These are phyloP conservation scores for Beris morrisii DNA, from an alignment of 2,888 invertebrate genomes.

Conservation along the genomic window DNA sequence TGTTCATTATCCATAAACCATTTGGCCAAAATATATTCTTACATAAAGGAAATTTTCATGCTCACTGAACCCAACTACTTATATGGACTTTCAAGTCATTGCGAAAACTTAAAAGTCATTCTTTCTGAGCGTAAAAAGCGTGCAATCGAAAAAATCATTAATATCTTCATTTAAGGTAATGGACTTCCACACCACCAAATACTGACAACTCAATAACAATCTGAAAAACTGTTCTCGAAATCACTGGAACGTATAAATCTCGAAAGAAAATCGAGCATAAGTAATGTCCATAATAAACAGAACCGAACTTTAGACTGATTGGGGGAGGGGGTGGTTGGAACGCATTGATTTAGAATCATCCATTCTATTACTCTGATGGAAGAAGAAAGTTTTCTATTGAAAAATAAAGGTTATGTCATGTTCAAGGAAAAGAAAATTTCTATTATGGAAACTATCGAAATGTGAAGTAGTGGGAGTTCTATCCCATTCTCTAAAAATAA, in stretches of 20 bases:
- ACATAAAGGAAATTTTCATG: slow-evolving; percentile 7
- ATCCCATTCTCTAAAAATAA: neutral
- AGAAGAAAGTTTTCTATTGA: slow-evolving; percentile 28
- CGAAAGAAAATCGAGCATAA: slow-evolving; percentile 35
- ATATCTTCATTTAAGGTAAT: slow-evolving; percentile 27
- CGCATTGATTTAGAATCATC: neutral
- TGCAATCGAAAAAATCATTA: slow-evolving; percentile 22
- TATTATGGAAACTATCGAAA: neutral
- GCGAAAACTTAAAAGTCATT: slow-evolving; percentile 21
- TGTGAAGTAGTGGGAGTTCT: neutral
- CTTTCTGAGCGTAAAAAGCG: slow-evolving; percentile 16
- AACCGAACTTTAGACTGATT: slow-evolving; percentile 22
- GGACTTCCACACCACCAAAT: slow-evolving; percentile 25
- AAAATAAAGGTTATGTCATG: slow-evolving; percentile 5
- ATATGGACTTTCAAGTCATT: slow-evolving; percentile 14
- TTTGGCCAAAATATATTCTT: no score
- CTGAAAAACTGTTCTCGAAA: slow-evolving; percentile 29
- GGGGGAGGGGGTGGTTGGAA: neutral
- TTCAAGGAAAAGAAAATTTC: neutral
- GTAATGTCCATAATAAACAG: slow-evolving; percentile 35
- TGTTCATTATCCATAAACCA: no score
- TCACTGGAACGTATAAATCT: slow-evolving; percentile 37
- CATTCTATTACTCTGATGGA: slow-evolving; percentile 35
- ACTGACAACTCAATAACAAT: slow-evolving; percentile 24
- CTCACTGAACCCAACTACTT: slow-evolving; percentile 7